phyloP scores from a whole-genome alignment of 2,113 vertebrate species.

The Indicator maculatus region DNA sequence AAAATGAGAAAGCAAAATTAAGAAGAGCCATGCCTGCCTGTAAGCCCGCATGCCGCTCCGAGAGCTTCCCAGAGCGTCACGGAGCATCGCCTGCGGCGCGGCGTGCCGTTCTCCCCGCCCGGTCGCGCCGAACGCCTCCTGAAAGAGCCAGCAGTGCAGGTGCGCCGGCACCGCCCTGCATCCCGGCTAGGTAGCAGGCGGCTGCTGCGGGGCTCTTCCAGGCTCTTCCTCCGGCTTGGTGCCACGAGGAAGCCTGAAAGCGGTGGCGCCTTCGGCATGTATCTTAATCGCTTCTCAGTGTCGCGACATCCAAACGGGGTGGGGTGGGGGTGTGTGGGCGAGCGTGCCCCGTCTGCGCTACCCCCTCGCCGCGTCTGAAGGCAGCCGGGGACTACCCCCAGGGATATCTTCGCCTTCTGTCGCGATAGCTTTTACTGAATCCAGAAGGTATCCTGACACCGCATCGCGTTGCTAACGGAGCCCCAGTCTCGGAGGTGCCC shows the following conservation, averaged over 20 bases:
- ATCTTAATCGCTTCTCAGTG: not conserved
- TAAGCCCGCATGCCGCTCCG: not conserved
- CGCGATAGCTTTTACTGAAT: not conserved
- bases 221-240: not conserved
- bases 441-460: not conserved
- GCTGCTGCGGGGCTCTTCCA: not conserved
- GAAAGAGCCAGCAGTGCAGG: too few relatives aligned
- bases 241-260: not conserved
- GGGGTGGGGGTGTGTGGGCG: too few relatives aligned
- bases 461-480: too few relatives aligned
- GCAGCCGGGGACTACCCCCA: not conserved
- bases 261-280: not conserved
- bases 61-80: not conserved
- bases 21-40: not conserved
- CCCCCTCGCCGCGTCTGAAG: too few relatives aligned
- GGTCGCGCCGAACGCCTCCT: not conserved
- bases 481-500: not conserved
- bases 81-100: not conserved
- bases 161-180: too few relatives aligned
- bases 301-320: not conserved
- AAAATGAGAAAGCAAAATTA: fast-evolving
- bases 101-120: not conserved
- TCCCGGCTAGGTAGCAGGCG: not conserved
- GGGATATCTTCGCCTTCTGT: not conserved
- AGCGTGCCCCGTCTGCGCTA: not conserved